Conservation (phyloP, 2,888 invertebrate species). For the Lordiphosa fenestrarum region DNA sequence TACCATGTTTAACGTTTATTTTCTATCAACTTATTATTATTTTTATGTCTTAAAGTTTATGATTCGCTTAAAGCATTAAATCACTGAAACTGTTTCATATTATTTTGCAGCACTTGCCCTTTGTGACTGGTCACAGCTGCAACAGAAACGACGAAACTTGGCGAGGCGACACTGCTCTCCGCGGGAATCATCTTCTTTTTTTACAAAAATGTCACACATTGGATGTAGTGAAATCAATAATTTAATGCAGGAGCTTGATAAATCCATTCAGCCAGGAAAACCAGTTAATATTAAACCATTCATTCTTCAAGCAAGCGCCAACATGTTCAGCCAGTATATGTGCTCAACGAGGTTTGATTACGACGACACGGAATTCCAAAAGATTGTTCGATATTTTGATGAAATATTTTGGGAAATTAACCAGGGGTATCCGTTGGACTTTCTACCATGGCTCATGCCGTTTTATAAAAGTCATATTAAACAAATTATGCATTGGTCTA, state of each 20-base stretch:
- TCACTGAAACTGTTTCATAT: background rate
- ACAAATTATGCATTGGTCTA: constrained; percentile 86
- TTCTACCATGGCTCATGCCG: constrained; percentile 90
- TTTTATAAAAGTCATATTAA: constrained; percentile 86
- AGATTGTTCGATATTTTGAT: constrained; percentile 88
- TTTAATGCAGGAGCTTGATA: constrained; percentile 83
- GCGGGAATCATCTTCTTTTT: constrained; percentile 86
- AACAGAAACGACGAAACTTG: constrained; percentile 88
- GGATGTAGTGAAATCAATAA: constrained; percentile 85
- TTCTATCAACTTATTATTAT: too few relatives aligned
- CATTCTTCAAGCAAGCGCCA: constrained; percentile 88
- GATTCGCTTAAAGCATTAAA: background rate
- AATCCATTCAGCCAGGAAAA: constrained; percentile 76
- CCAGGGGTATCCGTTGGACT: constrained; percentile 92
- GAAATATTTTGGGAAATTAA: constrained; percentile 96
- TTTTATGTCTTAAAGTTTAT: too few relatives aligned
- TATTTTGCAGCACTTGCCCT: constrained; percentile 88
- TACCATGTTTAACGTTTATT: too few relatives aligned
- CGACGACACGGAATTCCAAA: constrained; percentile 85
- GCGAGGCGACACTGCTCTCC: constrained; percentile 91
- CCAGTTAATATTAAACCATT: constrained; percentile 85
- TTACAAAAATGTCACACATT: constrained; percentile 86
- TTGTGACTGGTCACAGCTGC: constrained; percentile 93
- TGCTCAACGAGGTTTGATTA: constrained; percentile 89
- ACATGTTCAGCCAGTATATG: constrained; percentile 93